Conservation (phyloP, 2,797 vertebrate species). For the Cyclopterus lumpus region DNA sequence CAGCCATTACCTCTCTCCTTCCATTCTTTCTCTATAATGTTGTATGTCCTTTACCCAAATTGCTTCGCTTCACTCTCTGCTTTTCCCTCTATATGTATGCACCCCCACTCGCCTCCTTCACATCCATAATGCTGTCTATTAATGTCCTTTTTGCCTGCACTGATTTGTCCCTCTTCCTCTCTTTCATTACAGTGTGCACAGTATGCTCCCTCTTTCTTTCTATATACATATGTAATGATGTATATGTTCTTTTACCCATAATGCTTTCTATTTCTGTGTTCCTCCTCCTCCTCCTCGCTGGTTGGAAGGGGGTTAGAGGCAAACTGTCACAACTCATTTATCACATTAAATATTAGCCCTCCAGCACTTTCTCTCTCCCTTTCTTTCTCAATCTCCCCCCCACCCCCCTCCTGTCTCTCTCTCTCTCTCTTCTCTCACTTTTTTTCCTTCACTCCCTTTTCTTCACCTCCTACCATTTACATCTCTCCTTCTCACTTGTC, state of each 20-base stretch:
- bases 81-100: constrained; percentile 59
- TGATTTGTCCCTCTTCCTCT: constrained; percentile 41
- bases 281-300: constrained; percentile 69
- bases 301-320: constrained; percentile 83
- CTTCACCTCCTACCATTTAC: constrained; percentile 71
- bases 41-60: constrained; percentile 71
- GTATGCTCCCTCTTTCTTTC: constrained; percentile 49
- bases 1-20: constrained; percentile 46
- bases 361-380: constrained; percentile 76
- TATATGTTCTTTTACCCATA: constrained; percentile 78
- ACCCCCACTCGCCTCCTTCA: constrained; percentile 57
- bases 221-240: constrained; percentile 72
- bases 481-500: constrained; percentile 66
- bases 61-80: constrained; percentile 50
- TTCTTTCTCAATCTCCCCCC: constrained; percentile 56
- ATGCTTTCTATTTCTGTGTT: constrained; percentile 84
- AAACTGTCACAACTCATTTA: constrained; percentile 87
- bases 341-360: constrained; percentile 89
- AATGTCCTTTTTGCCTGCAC: constrained; percentile 63
- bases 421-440: constrained; percentile 52
- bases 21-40: constrained; percentile 47
- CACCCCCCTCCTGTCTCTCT: constrained; percentile 46
- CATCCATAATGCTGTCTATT: constrained; percentile 63
- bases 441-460: constrained; percentile 48
- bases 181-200: constrained; percentile 25